Evolutionary conservation across 2,888 invertebrate genomes (phyloP).

Genomic region (Phalera bucephala): DNA sequence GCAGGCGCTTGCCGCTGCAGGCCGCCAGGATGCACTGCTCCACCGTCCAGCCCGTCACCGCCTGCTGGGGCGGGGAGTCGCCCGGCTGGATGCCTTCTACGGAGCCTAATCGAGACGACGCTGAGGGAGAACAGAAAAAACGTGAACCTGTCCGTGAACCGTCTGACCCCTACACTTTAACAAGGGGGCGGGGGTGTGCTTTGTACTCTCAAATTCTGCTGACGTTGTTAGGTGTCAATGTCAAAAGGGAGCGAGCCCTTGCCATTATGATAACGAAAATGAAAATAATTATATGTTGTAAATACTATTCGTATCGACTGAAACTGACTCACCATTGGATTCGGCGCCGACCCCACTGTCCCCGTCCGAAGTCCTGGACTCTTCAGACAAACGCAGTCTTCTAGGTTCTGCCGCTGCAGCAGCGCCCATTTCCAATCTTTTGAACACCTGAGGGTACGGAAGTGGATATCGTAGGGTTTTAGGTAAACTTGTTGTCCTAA

Average conservation of each 20-base stretch:
- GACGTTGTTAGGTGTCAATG: too few species aligned
- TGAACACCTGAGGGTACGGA: conserved; percentile 60
- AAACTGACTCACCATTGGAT: conserved; percentile 80
- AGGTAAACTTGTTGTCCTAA: too few species aligned
- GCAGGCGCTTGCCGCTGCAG: conserved; percentile 84
- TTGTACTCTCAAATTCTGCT: too few species aligned
- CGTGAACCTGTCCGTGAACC: too few species aligned
- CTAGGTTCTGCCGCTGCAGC: conserved; percentile 37
- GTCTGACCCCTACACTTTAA: too few species aligned
- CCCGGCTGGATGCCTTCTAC: conserved; percentile 88
- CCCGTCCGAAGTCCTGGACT: conserved; percentile 91
- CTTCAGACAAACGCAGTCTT: conserved; percentile 83
- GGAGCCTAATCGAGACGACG: conserved; percentile 92
- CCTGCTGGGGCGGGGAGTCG: conserved; percentile 85
- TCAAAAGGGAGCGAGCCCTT: too few species aligned
- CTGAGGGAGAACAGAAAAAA: conserved; percentile 49
- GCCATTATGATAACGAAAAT: too few species aligned
- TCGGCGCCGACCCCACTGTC: conserved; percentile 95
- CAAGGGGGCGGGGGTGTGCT: too few species aligned
- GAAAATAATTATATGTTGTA: too few species aligned
- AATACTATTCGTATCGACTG: too few species aligned
- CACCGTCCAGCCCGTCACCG: conserved; percentile 89
- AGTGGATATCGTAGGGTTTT: too few species aligned
- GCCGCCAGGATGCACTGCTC: conserved; percentile 97
- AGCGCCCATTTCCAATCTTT: conserved; percentile 48